These are phyloP conservation scores for Sepiola atlantica DNA, from an alignment of 2,888 invertebrate genomes.

Conservation along the genomic window DNA sequence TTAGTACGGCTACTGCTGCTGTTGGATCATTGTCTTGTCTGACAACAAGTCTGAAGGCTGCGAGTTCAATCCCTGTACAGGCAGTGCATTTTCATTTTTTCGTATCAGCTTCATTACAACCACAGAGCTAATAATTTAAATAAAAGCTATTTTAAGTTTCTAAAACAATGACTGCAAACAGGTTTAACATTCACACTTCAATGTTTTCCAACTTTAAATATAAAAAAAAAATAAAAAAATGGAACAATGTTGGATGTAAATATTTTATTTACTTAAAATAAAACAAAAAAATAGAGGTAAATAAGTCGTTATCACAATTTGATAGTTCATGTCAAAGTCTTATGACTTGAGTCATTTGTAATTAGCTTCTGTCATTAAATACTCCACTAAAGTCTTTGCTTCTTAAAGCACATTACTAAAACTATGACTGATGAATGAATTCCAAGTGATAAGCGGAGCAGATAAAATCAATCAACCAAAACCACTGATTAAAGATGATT, in stretches of 20 bases:
- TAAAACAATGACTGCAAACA: neutral
- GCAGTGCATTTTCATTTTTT: too few species aligned
- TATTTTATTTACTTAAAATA: conserved; percentile 19
- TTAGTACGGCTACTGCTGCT: too few species aligned
- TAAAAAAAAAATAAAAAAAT: neutral
- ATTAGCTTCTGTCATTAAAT: neutral
- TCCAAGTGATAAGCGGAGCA: neutral
- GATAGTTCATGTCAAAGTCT: neutral
- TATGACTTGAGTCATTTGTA: neutral
- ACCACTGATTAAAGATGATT: neutral
- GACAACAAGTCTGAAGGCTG: too few species aligned
- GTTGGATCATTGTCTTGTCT: too few species aligned
- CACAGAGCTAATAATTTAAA: neutral
- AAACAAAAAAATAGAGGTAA: neutral
- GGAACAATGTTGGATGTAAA: neutral
- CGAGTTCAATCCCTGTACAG: too few species aligned
- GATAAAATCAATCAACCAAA: neutral
- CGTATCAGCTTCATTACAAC: too few species aligned
- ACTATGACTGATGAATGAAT: neutral
- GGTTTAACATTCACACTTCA: neutral
- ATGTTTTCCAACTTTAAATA: neutral
- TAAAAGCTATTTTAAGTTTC: neutral
- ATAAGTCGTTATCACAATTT: neutral
- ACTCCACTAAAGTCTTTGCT: neutral
- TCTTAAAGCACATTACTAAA: neutral